Evolutionary conservation across 2,113 vertebrate genomes (phyloP).

Genomic region (Lucifuga dentata): DNA sequence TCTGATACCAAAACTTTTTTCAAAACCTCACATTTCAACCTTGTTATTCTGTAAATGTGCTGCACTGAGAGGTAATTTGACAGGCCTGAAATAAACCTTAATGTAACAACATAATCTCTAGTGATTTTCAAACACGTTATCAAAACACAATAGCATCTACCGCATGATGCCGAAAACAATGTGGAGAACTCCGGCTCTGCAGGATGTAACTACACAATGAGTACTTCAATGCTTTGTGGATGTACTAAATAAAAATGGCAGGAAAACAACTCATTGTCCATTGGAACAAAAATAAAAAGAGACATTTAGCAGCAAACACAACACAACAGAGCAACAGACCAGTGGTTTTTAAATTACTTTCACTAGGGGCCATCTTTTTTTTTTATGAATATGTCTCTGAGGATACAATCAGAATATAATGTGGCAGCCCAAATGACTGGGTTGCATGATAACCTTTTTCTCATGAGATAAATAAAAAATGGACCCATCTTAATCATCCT

Average conservation of each 20-base stretch:
- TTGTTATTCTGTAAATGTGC: background rate
- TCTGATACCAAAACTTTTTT: no score
- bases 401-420: background rate
- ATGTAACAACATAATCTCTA: background rate
- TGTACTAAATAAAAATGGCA: background rate
- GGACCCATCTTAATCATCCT: background rate
- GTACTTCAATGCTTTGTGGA: background rate
- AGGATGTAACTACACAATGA: background rate
- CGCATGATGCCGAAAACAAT: background rate
- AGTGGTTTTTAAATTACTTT: slow-evolving; percentile 12
- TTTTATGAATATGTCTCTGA: background rate
- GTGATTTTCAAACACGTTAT: background rate
- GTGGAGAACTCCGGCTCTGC: background rate
- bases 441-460: background rate
- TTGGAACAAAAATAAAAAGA: slow-evolving; percentile 7
- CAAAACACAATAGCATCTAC: background rate
- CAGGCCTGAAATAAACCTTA: background rate
- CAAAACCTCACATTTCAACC: background rate
- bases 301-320: background rate
- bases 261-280: background rate
- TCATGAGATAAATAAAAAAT: background rate
- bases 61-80: background rate
- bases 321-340: slow-evolving; percentile 1
- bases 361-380: background rate
- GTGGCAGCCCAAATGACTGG: background rate